Percentiles rank a stretch among this genome's conserved stretches.
Evolutionary conservation across 1,140 invertebrate genomes (phyloP).

Genomic region (Ceratitis capitata): DNA sequence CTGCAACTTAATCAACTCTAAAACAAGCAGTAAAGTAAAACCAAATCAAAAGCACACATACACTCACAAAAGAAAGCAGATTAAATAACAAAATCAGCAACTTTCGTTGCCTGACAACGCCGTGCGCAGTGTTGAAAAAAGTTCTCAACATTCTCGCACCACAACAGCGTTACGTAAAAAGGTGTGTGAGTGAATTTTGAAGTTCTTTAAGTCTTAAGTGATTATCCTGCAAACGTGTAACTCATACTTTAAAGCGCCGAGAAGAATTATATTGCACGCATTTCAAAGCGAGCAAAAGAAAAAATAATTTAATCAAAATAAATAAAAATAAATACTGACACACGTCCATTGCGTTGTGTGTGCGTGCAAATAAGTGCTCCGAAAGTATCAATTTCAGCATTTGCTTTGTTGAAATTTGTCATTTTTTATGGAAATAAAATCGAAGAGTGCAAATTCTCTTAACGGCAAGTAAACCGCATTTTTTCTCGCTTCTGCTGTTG

Average conservation of each 20-base stretch:
- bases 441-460: not conserved
- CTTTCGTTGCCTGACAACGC: not conserved
- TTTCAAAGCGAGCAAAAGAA: not conserved
- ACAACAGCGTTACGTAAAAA: too few species aligned
- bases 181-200: not conserved
- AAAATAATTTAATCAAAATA: not conserved
- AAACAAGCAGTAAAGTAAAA: not conserved
- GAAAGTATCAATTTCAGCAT: not conserved
- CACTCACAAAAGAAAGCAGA: not conserved
- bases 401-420: not conserved
- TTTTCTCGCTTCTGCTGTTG: not conserved
- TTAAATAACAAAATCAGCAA: not conserved
- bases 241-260: not conserved
- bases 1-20: not conserved
- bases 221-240: not conserved
- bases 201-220: not conserved
- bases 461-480: not conserved
- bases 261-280: too few species aligned
- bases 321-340: not conserved
- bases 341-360: not conserved
- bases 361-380: not conserved
- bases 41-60: not conserved
- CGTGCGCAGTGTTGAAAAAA: not conserved
- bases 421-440: not conserved
- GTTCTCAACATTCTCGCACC: not conserved